phyloP scores from a whole-genome alignment of 2,113 vertebrate genomes.

The Clarias macrocephalus region DNA sequence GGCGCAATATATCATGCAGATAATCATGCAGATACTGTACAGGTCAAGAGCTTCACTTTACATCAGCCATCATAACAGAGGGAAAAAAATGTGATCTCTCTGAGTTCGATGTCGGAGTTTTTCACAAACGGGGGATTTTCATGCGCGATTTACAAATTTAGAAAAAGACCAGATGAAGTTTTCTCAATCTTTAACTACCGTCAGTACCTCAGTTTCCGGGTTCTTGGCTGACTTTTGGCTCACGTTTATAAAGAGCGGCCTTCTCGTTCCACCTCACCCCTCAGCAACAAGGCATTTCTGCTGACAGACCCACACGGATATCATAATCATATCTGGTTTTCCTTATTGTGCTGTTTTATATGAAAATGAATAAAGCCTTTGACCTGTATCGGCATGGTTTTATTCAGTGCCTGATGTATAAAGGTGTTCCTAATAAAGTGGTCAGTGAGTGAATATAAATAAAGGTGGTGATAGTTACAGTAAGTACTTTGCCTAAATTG shows the following conservation, averaged over 20 bases:
- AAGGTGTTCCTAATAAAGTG: conserved; percentile 7
- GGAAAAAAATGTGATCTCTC: not conserved
- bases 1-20: not conserved
- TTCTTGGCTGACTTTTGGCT: not conserved
- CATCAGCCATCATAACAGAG: not conserved
- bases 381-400: not conserved
- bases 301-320: no score
- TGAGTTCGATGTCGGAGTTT: not conserved
- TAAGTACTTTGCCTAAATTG: not conserved
- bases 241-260: not conserved
- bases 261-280: not conserved
- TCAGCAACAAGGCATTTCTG: not conserved
- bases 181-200: not conserved
- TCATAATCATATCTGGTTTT: not conserved
- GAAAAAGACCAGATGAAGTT: not conserved
- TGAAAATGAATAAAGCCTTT: not conserved
- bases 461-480: not conserved
- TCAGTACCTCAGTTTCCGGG: not conserved
- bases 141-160: not conserved
- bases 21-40: not conserved
- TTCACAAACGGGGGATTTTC: not conserved
- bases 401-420: not conserved
- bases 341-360: not conserved
- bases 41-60: not conserved
- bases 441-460: not conserved